Conservation (phyloP, 1,140 invertebrate species). For the Mizuhopecten yessoensis region DNA sequence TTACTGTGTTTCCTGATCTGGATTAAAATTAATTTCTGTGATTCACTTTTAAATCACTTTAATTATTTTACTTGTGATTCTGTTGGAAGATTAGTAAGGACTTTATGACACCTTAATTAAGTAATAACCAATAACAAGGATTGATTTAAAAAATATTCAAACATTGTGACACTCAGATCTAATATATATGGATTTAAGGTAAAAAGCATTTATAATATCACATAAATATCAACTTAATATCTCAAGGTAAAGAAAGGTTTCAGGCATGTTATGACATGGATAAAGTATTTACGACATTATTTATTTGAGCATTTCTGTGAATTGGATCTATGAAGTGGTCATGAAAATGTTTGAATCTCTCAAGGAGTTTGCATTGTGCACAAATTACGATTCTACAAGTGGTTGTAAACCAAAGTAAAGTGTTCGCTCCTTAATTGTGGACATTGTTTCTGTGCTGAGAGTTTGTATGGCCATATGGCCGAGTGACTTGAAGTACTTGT, state of each 20-base stretch:
- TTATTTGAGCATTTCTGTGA: constrained; percentile 3
- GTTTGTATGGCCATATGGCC: constrained; percentile 31
- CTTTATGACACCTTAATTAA: no score
- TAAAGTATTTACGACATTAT: not conserved
- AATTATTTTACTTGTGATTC: no score
- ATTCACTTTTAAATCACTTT: no score
- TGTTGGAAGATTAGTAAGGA: no score
- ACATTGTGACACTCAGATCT: not conserved
- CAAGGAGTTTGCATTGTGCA: constrained; percentile 26
- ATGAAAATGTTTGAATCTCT: constrained; percentile 29
- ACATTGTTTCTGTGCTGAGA: not conserved
- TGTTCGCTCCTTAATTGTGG: constrained; percentile 21
- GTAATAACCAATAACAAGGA: no score
- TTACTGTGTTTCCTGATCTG: no score
- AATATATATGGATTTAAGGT: not conserved
- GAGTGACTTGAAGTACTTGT: constrained; percentile 13
- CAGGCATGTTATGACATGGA: not conserved
- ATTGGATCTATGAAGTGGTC: constrained; percentile 26
- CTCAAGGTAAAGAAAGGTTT: not conserved
- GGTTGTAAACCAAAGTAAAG: not conserved
- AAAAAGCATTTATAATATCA: constrained; percentile 3
- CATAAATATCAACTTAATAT: not conserved
- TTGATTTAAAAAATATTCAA: not conserved
- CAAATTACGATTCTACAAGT: not conserved
- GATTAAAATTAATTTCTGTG: no score